Evolutionary conservation across 2,888 invertebrate species (phyloP).

Genomic region (Trissonchulus sp.): DNA sequence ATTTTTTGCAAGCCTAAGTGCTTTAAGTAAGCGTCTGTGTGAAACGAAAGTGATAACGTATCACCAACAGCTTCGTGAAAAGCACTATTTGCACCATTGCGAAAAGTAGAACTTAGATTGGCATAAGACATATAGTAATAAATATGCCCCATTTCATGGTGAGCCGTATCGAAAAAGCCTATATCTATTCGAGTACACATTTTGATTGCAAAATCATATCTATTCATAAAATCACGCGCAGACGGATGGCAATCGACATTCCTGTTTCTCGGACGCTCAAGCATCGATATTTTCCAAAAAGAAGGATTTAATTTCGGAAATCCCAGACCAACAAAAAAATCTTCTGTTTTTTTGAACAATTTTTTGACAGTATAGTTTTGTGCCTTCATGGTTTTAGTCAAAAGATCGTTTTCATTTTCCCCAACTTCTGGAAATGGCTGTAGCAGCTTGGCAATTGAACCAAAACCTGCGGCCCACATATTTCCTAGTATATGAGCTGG

Average conservation of each 20-base stretch:
- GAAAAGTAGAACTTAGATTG: constrained; percentile 42
- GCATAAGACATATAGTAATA: constrained; percentile 46
- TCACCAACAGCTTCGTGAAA: constrained; percentile 60
- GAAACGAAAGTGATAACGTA: constrained; percentile 64
- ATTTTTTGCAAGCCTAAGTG: constrained; percentile 54
- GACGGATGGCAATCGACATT: constrained; percentile 46
- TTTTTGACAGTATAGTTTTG: constrained; percentile 38
- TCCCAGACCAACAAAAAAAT: constrained; percentile 50
- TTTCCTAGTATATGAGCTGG: constrained; percentile 40
- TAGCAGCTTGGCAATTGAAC: neutral
- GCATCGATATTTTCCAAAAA: constrained; percentile 37
- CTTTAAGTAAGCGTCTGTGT: constrained; percentile 64
- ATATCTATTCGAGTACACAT: constrained; percentile 38
- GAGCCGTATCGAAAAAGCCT: constrained; percentile 44
- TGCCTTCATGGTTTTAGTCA: neutral
- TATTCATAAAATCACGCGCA: constrained; percentile 48
- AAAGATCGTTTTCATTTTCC: neutral
- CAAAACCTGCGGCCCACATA: constrained; percentile 47
- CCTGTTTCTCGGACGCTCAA: neutral
- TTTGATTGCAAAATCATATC: constrained; percentile 43
- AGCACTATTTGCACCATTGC: constrained; percentile 41
- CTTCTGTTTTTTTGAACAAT: constrained; percentile 30
- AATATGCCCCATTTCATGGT: constrained; percentile 51
- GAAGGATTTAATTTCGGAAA: constrained; percentile 45
- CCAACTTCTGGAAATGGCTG: neutral